phyloP scores from a whole-genome alignment of 37 sponge, comb jelly and placozoan species.

The Ephydatia muelleri region DNA sequence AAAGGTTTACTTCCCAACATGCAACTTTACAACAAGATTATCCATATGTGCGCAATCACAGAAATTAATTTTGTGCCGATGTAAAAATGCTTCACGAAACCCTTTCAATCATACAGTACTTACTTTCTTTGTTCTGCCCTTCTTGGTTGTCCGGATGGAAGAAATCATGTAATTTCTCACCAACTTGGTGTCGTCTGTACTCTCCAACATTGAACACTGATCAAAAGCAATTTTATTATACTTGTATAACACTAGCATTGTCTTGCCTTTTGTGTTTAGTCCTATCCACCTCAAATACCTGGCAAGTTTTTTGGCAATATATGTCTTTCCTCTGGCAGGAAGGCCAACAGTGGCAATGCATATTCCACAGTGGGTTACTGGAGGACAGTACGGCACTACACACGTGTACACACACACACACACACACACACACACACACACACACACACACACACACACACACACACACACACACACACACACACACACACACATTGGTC shows the following conservation, averaged over 20 bases:
- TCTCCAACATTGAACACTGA: constrained; percentile 94
- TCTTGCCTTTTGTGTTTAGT: constrained; percentile 79
- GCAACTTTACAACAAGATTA: too few species aligned
- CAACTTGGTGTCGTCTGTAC: constrained; percentile 80
- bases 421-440: neutral
- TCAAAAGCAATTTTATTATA: neutral
- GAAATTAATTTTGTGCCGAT: too few species aligned
- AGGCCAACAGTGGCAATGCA: constrained; percentile 94
- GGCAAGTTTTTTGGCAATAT: constrained; percentile 81
- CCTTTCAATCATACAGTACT: too few species aligned
- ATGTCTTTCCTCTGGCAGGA: constrained; percentile 98
- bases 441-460: neutral
- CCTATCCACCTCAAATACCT: constrained; percentile 95
- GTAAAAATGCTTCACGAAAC: too few species aligned
- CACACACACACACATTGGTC: too few species aligned
- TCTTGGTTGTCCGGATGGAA: constrained; percentile 89
- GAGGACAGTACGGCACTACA: constrained; percentile 55
- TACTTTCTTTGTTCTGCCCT: constrained; percentile 74
- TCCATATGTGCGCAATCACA: too few species aligned
- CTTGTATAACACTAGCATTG: neutral
- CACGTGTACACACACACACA: too few species aligned
- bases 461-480: neutral
- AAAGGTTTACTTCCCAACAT: too few species aligned
- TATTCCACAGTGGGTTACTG: constrained; percentile 40
- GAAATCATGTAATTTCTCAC: constrained; percentile 76